Evolutionary conservation across 1,140 invertebrate genomes (phyloP).

Genomic region (Schlechtendalia chinensis): DNA sequence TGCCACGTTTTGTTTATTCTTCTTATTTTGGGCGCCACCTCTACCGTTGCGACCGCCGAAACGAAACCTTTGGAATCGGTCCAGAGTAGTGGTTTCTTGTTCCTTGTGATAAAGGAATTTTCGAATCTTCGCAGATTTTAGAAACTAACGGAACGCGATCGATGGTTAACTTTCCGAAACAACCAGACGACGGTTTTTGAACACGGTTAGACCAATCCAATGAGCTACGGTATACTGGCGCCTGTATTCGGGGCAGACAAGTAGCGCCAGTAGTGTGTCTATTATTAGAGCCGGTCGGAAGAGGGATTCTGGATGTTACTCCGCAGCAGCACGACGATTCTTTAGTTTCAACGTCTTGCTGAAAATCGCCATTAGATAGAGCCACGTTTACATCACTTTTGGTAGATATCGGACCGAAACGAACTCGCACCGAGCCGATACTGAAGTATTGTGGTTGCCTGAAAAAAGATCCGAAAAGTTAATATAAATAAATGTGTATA

Average conservation of each 20-base stretch:
- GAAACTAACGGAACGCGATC: slow-evolving; percentile 13
- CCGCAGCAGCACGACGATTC: slow-evolving; percentile 40
- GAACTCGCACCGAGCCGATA: slow-evolving; percentile 52
- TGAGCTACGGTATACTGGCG: slow-evolving; percentile 52
- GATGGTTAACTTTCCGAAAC: slow-evolving; percentile 50
- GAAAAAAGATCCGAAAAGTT: background rate
- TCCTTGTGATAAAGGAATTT: slow-evolving; percentile 21
- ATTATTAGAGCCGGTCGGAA: slow-evolving; percentile 42
- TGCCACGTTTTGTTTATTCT: slow-evolving; percentile 53
- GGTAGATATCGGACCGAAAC: slow-evolving; percentile 46
- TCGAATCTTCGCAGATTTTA: slow-evolving; percentile 22
- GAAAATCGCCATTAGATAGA: slow-evolving; percentile 29
- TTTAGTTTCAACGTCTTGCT: background rate
- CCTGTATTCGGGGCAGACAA: slow-evolving; percentile 20
- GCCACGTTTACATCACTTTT: slow-evolving; percentile 31
- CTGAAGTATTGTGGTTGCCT: slow-evolving; percentile 45
- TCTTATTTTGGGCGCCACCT: slow-evolving; percentile 53
- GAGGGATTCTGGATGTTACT: slow-evolving; percentile 39
- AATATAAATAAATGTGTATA: background rate
- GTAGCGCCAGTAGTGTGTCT: slow-evolving; percentile 45
- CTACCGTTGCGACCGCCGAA: slow-evolving; percentile 58
- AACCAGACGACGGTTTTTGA: slow-evolving; percentile 49
- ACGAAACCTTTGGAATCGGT: slow-evolving; percentile 72
- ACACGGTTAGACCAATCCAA: slow-evolving; percentile 51
- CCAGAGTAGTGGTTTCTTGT: slow-evolving; percentile 58